Evolutionary conservation across 2,888 invertebrate genomes (phyloP).

Genomic region (Polietes domitor): DNA sequence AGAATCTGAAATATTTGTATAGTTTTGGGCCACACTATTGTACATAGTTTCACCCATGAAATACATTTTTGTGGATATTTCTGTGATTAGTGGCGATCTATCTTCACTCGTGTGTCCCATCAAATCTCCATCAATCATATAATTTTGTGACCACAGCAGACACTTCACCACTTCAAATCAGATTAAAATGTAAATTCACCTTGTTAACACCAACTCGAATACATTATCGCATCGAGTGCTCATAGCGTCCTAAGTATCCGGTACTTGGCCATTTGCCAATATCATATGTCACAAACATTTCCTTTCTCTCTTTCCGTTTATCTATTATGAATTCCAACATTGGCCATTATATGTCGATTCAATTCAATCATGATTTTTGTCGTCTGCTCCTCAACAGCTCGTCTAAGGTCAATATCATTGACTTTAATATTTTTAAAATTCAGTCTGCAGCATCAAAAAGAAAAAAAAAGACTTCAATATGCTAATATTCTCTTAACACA

Average conservation of each 20-base stretch:
- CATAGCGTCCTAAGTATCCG: not conserved
- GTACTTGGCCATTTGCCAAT: conserved; percentile 14
- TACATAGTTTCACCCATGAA: too few species aligned
- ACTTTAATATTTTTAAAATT: conserved; percentile 61
- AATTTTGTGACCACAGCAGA: too few species aligned
- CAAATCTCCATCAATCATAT: too few species aligned
- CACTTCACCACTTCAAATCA: not conserved
- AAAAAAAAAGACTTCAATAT: conserved; percentile 66
- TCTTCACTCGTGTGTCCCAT: too few species aligned
- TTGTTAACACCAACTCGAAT: conserved; percentile 24
- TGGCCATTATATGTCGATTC: conserved; percentile 36
- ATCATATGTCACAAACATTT: not conserved
- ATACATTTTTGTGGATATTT: too few species aligned
- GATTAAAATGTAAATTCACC: conserved; percentile 2
- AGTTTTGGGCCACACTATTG: too few species aligned
- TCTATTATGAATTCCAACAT: conserved; percentile 5
- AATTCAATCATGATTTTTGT: conserved; percentile 55
- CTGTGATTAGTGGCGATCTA: too few species aligned
- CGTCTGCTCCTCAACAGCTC: conserved; percentile 7
- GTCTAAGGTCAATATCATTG: conserved; percentile 65
- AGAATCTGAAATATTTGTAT: too few species aligned
- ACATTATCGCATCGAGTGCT: not conserved
- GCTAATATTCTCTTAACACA: conserved; percentile 57
- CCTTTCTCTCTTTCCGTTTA: not conserved
- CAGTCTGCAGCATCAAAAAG: conserved; percentile 53